Evolutionary conservation across 2,797 vertebrate species (phyloP).

Genomic region (Dipus sagitta): DNA sequence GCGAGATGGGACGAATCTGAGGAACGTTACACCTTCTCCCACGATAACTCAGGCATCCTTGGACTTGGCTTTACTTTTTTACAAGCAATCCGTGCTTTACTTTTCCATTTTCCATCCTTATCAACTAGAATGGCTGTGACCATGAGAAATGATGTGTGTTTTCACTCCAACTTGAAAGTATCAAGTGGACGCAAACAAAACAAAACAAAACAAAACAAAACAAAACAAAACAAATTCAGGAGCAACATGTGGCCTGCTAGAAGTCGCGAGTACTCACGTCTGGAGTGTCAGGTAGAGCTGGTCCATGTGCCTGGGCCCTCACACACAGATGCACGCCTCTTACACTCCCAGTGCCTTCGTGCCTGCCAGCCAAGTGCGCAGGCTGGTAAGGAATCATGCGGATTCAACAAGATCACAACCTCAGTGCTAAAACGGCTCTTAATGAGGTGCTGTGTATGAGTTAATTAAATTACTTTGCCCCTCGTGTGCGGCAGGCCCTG

Average conservation of each 20-base stretch:
- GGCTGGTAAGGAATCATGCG: constrained; percentile 61
- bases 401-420: constrained; percentile 68
- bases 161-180: not conserved
- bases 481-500: constrained; percentile 69
- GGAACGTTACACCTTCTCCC: not conserved
- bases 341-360: not conserved
- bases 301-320: not conserved
- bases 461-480: constrained; percentile 75
- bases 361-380: constrained; percentile 47
- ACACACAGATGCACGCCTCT: not conserved
- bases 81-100: not conserved
- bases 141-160: constrained; percentile 12
- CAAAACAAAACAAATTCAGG: not conserved
- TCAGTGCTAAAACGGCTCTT: constrained; percentile 66
- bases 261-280: not conserved
- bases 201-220: not conserved
- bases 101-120: not conserved
- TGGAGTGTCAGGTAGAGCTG: not conserved
- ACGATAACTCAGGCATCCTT: not conserved
- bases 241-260: not conserved
- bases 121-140: not conserved
- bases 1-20: not conserved
- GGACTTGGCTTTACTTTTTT: not conserved
- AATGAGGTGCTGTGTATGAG: constrained; percentile 77
- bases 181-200: not conserved